These are phyloP conservation scores for Colossoma macropomum DNA, from an alignment of 2,113 vertebrate genomes.

Conservation along the genomic window DNA sequence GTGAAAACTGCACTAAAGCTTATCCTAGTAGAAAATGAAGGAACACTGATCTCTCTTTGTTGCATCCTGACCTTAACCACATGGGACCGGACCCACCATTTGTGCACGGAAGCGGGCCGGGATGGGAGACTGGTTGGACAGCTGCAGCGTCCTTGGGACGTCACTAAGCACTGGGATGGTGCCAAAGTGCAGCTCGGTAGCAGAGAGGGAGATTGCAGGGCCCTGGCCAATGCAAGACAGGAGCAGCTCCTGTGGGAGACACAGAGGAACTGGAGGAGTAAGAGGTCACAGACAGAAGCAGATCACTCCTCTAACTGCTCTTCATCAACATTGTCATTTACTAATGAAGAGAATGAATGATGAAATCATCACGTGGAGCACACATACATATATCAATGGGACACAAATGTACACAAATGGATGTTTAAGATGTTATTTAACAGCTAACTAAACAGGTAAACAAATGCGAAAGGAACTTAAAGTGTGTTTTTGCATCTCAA, in stretches of 20 bases:
- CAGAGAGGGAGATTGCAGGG: constrained; percentile 75
- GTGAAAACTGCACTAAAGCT: not conserved
- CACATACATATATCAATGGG: too few relatives aligned
- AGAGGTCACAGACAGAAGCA: not conserved
- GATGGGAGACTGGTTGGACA: constrained; percentile 82
- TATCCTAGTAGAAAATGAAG: constrained; percentile 1
- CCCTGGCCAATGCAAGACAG: constrained; percentile 79
- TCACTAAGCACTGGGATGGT: constrained; percentile 79
- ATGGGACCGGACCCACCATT: constrained; percentile 74
- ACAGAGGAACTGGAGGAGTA: not conserved
- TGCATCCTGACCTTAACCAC: not conserved
- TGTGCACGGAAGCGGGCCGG: constrained; percentile 75
- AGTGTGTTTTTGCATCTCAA: not conserved
- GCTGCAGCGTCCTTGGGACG: constrained; percentile 66
- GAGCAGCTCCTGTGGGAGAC: constrained; percentile 69
- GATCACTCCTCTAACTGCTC: not conserved
- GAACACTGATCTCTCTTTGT: not conserved
- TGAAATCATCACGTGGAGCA: not conserved
- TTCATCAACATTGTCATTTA: not conserved
- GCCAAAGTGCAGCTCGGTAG: constrained; percentile 79
- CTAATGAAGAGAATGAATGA: not conserved
- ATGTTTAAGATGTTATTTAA: too few relatives aligned
- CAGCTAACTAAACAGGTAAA: too few relatives aligned
- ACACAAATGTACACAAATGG: too few relatives aligned
- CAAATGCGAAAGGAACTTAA: not conserved